These are phyloP conservation scores for Tragelaphus scriptus DNA, from an alignment of 2,113 vertebrate genomes.

Conservation along the genomic window DNA sequence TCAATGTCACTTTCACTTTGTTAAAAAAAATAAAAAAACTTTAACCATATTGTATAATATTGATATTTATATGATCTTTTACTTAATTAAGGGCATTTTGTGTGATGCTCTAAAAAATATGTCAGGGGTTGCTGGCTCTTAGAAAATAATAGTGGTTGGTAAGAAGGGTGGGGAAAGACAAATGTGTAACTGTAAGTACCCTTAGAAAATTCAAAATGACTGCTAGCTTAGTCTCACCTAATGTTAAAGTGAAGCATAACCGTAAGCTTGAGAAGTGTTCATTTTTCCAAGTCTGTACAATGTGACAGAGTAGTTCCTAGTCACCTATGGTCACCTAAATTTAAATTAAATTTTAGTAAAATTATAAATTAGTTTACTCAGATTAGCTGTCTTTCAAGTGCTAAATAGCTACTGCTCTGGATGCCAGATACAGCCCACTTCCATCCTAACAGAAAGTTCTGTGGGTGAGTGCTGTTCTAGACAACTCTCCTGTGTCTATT, in stretches of 20 bases:
- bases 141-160: not conserved
- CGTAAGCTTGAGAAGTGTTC: too few relatives aligned
- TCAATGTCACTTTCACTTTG: not conserved
- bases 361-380: too few relatives aligned
- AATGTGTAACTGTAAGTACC: not conserved
- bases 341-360: too few relatives aligned
- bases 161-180: not conserved
- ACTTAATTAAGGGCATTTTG: not conserved
- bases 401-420: too few relatives aligned
- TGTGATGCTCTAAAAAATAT: not conserved
- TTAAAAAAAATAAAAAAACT: not conserved
- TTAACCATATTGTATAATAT: not conserved
- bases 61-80: not conserved
- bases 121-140: not conserved
- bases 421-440: too few relatives aligned
- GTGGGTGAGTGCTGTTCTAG: too few relatives aligned
- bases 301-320: too few relatives aligned
- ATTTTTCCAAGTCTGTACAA: too few relatives aligned
- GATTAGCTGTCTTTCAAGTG: too few relatives aligned
- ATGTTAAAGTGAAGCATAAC: not conserved
- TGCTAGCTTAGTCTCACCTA: not conserved
- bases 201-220: not conserved
- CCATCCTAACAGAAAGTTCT: too few relatives aligned
- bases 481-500: too few relatives aligned
- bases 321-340: too few relatives aligned